Percentiles rank a stretch among this genome's conserved stretches.
Conservation (phyloP, 2,888 invertebrate genomes). For the Drosophila prostipennis region DNA sequence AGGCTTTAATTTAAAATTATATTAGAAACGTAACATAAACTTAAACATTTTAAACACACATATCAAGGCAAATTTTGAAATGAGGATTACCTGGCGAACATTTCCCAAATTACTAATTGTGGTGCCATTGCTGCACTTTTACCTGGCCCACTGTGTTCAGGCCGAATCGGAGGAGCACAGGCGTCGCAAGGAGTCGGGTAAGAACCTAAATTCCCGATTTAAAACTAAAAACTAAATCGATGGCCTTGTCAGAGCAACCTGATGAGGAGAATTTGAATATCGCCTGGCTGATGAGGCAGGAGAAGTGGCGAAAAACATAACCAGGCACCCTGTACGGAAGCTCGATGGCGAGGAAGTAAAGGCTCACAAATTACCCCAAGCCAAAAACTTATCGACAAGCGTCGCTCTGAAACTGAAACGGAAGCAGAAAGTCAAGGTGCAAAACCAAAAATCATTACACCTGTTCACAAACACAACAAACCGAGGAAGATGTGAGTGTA, state of each 20-base stretch:
- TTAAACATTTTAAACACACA: too few relatives aligned
- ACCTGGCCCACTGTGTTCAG: constrained; percentile 23
- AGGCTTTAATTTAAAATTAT: neutral
- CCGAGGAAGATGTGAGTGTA: constrained; percentile 43
- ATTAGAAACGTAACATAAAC: neutral
- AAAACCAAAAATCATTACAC: constrained; percentile 78
- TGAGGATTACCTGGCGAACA: constrained; percentile 48
- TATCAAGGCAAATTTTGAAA: neutral
- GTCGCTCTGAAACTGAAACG: constrained; percentile 43
- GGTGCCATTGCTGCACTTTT: constrained; percentile 54
- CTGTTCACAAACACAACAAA: constrained; percentile 58
- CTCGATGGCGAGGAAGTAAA: constrained; percentile 56
- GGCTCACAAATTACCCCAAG: constrained; percentile 66
- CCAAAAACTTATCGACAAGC: constrained; percentile 58
- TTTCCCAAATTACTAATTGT: constrained; percentile 64
- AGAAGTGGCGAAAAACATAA: constrained; percentile 3
- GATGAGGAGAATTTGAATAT: constrained; percentile 12
- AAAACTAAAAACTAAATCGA: neutral
- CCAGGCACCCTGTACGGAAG: constrained; percentile 58
- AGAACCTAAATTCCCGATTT: neutral
- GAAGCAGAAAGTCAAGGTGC: constrained; percentile 77
- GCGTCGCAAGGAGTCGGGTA: constrained; percentile 47
- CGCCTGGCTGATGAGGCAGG: constrained; percentile 12
- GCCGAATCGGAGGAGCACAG: constrained; percentile 45
- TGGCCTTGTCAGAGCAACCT: constrained; percentile 16